Conservation (phyloP, 2,113 vertebrate genomes). For the Solea solea region DNA sequence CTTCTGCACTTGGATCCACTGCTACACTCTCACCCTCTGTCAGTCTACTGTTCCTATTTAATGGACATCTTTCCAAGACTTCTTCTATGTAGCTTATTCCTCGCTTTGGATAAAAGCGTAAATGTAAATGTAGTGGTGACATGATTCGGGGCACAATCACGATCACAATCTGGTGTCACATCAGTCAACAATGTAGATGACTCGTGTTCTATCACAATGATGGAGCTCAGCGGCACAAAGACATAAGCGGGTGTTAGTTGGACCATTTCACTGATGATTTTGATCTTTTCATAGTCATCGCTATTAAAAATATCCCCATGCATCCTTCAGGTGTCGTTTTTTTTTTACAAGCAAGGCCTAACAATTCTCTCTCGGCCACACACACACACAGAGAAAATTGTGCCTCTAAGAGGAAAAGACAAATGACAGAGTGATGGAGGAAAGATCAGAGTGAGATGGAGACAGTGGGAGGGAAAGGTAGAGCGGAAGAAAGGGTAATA, state of each 20-base stretch:
- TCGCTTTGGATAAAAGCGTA: too few species aligned
- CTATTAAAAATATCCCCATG: background rate
- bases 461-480: constrained; percentile 56
- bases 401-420: constrained; percentile 25
- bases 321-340: constrained; percentile 5
- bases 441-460: constrained; percentile 50
- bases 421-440: constrained; percentile 53
- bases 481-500: constrained; percentile 56
- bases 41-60: too few species aligned
- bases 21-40: too few species aligned
- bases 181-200: too few species aligned
- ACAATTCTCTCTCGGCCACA: background rate
- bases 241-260: background rate
- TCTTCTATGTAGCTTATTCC: too few species aligned
- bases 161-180: too few species aligned
- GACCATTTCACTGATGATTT: background rate
- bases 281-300: background rate
- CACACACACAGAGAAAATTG: constrained; percentile 15
- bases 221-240: background rate
- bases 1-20: too few species aligned
- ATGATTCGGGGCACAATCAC: too few species aligned
- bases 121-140: too few species aligned
- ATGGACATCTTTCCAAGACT: too few species aligned
- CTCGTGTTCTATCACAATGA: background rate
- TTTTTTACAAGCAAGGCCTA: background rate